phyloP scores from a whole-genome alignment of 2,113 vertebrate genomes.

The Puma concolor region DNA sequence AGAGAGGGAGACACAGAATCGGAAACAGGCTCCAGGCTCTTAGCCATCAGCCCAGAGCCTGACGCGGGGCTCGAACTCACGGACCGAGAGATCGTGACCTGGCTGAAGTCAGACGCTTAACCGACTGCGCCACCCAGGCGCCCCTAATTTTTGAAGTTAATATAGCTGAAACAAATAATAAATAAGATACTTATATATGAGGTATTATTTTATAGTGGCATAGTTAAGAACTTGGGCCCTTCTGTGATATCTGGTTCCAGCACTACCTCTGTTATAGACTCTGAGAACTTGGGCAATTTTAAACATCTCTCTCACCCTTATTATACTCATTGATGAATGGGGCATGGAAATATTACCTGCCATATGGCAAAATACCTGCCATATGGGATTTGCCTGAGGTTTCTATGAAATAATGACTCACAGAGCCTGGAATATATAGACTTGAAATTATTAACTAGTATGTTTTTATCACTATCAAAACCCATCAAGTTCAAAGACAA shows the following conservation, averaged over 20 bases:
- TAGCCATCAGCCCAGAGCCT: too few relatives aligned
- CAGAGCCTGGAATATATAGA: background rate
- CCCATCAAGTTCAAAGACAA: background rate
- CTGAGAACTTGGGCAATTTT: background rate
- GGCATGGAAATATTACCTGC: background rate
- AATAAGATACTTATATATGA: background rate
- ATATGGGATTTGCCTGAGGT: background rate
- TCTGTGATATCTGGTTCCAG: background rate
- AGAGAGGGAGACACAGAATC: too few relatives aligned
- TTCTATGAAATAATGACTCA: background rate
- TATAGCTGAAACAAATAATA: background rate
- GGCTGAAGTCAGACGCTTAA: too few relatives aligned
- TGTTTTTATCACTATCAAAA: background rate
- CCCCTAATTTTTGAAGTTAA: background rate
- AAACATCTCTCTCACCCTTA: background rate
- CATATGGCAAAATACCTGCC: background rate
- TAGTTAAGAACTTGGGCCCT: background rate
- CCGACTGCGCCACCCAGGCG: too few relatives aligned
- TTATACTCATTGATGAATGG: background rate
- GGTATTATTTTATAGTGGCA: background rate
- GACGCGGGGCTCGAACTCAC: too few relatives aligned
- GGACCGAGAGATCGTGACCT: too few relatives aligned
- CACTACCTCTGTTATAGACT: rapidly evolving
- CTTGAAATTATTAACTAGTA: background rate
- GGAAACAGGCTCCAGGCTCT: too few relatives aligned